phyloP scores from a whole-genome alignment of 2,113 vertebrate species.

The Lampris incognitus region DNA sequence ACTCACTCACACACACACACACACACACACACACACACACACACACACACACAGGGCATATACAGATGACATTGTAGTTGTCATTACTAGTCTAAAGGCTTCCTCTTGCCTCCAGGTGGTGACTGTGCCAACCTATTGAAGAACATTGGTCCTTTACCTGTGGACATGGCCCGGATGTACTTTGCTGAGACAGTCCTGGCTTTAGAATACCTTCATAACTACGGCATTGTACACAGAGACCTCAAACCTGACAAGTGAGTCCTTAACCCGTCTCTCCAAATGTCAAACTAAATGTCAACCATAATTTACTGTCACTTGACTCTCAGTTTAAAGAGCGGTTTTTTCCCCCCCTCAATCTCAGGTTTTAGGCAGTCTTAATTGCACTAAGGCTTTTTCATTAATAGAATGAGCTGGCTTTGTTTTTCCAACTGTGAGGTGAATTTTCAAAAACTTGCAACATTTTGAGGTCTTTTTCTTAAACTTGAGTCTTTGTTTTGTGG shows the following conservation, averaged over 20 bases:
- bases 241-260: slow-evolving; percentile 98
- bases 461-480: slow-evolving; percentile 32
- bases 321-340: slow-evolving; percentile 2
- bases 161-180: slow-evolving; percentile 97
- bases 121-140: slow-evolving; percentile 94
- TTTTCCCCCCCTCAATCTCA: background rate
- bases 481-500: slow-evolving; percentile 13
- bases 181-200: slow-evolving; percentile 95
- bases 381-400: slow-evolving; percentile 33
- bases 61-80: too few species aligned
- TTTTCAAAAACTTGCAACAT: background rate
- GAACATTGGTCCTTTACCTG: slow-evolving; percentile 93
- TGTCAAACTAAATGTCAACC: background rate
- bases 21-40: background rate
- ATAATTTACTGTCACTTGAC: too few species aligned
- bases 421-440: slow-evolving; percentile 34
- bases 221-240: slow-evolving; percentile 95
- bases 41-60: background rate
- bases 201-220: slow-evolving; percentile 94
- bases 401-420: slow-evolving; percentile 30
- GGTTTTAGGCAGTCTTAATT: slow-evolving; percentile 5
- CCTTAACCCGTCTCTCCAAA: background rate
- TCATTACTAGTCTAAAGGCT: too few species aligned
- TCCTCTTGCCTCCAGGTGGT: slow-evolving; percentile 81
- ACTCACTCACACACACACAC: background rate